Conservation (phyloP, 2,888 invertebrate species). For the Cerceris rybyensis region DNA sequence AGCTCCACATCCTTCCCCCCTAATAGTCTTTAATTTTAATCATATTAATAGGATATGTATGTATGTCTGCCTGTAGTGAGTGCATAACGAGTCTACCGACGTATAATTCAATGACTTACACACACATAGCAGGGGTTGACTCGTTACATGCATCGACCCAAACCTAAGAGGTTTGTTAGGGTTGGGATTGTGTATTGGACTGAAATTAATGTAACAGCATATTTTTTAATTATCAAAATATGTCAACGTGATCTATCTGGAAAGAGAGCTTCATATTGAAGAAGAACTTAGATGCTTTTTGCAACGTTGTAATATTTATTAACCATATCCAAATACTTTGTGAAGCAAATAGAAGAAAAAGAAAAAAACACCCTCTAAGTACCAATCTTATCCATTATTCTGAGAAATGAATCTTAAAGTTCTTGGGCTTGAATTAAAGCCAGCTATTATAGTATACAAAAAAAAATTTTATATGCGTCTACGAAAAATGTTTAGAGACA, state of each 20-base stretch:
- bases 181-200: slow-evolving; percentile 78
- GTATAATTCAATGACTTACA: slow-evolving; percentile 71
- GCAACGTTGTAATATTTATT: slow-evolving; percentile 69
- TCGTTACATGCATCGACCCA: slow-evolving; percentile 64
- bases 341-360: slow-evolving; percentile 53
- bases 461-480: slow-evolving; percentile 63
- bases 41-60: slow-evolving; percentile 72
- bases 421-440: slow-evolving; percentile 41
- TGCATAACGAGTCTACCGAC: slow-evolving; percentile 67
- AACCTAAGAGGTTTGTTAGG: slow-evolving; percentile 68
- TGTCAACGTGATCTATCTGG: slow-evolving; percentile 61
- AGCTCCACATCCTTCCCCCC: slow-evolving; percentile 96
- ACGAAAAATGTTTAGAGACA: slow-evolving; percentile 61
- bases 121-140: slow-evolving; percentile 57
- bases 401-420: slow-evolving; percentile 48
- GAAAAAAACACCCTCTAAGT: slow-evolving; percentile 45
- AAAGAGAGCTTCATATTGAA: slow-evolving; percentile 69
- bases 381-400: slow-evolving; percentile 51
- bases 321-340: slow-evolving; percentile 63
- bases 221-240: slow-evolving; percentile 66
- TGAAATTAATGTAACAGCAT: slow-evolving; percentile 67
- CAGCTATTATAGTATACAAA: slow-evolving; percentile 41
- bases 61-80: slow-evolving; percentile 77
- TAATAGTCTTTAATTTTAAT: slow-evolving; percentile 84
- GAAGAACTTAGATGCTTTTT: slow-evolving; percentile 70